Conservation (phyloP, 53 echinoderm and acorn worm species). For the Mesocentrotus franciscanus region DNA sequence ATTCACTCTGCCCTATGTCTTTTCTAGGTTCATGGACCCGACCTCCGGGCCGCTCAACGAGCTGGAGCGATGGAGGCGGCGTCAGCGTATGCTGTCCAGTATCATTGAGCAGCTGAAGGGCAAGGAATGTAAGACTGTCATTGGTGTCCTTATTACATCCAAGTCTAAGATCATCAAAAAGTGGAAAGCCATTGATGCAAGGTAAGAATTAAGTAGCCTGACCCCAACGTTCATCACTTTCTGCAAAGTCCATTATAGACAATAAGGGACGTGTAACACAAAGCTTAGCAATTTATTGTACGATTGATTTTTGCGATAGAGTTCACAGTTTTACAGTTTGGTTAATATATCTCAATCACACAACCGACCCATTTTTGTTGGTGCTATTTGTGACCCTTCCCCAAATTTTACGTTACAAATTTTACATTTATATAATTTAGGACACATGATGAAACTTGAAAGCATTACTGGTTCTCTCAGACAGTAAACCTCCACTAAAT, state of each 20-base stretch:
- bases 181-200: slow-evolving; percentile 97
- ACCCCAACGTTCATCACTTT: not conserved
- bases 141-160: slow-evolving; percentile 97
- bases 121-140: slow-evolving; percentile 98
- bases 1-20: not conserved
- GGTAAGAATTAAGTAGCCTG: slow-evolving; percentile 61
- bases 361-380: too few species aligned
- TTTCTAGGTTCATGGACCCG: slow-evolving; percentile 92
- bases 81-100: slow-evolving; percentile 95
- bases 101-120: slow-evolving; percentile 99
- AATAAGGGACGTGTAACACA: too few species aligned
- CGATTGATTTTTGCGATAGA: too few species aligned
- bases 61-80: slow-evolving; percentile 94
- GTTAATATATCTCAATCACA: too few species aligned
- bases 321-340: too few species aligned
- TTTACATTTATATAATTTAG: too few species aligned
- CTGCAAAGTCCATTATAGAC: not conserved
- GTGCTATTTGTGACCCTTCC: too few species aligned
- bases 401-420: too few species aligned
- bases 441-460: too few species aligned
- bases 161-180: slow-evolving; percentile 99
- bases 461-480: too few species aligned
- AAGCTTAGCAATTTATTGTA: too few species aligned
- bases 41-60: slow-evolving; percentile 92
- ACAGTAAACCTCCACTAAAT: not conserved